These are phyloP conservation scores for Mamestra brassicae DNA, from an alignment of 2,888 invertebrate species.

Conservation along the genomic window DNA sequence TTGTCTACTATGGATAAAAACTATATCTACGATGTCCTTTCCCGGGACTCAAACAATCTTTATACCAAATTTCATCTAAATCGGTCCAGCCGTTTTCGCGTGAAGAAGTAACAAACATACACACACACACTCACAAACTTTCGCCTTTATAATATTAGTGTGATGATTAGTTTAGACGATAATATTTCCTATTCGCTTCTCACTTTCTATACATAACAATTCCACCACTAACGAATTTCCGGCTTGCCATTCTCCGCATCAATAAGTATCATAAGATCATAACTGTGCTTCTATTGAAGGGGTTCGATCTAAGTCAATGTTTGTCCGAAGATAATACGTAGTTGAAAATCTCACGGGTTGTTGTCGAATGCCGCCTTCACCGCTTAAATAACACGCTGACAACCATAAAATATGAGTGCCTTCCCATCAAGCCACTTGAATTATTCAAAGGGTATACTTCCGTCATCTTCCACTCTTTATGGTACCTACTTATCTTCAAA, in stretches of 20 bases:
- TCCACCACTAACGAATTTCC: conserved; percentile 2
- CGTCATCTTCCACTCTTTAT: conserved; percentile 45
- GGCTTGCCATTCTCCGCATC: conserved; percentile 41
- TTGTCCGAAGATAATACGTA: conserved; percentile 79
- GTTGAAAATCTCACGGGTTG: conserved; percentile 79
- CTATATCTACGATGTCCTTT: too few relatives aligned
- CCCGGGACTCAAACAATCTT: too few relatives aligned
- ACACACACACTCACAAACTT: too few relatives aligned
- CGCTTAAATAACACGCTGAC: conserved; percentile 69
- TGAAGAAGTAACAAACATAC: too few relatives aligned
- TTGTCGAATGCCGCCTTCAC: conserved; percentile 66
- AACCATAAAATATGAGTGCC: conserved; percentile 62
- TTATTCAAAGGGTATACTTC: conserved; percentile 59
- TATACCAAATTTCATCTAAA: too few relatives aligned
- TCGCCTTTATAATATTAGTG: too few relatives aligned
- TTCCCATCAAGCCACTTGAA: conserved; percentile 56
- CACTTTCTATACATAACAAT: not conserved
- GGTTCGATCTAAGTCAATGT: conserved; percentile 78
- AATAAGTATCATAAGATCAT: conserved; percentile 68
- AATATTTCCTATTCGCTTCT: not conserved
- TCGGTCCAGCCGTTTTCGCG: too few relatives aligned
- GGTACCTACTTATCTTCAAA: conserved; percentile 30
- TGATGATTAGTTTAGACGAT: not conserved
- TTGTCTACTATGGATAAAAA: too few relatives aligned
- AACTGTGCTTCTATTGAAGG: conserved; percentile 70